Evolutionary conservation across 2,888 invertebrate genomes (phyloP), one percentile per base, ranked within the genome.

Genomic region (Taenaris catops): DNA sequence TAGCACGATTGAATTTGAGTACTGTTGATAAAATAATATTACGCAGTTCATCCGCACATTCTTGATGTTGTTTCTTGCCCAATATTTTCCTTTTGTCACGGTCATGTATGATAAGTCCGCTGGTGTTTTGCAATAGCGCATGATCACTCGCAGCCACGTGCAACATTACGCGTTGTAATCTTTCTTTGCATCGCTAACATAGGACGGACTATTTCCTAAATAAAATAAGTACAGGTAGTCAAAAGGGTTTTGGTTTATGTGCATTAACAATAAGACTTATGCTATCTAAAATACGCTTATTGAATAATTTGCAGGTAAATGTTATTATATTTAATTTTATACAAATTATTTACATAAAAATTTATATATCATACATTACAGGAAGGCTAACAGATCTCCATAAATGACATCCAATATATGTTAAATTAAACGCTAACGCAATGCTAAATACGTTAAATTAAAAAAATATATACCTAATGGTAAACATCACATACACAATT

Each of bases 401-500:
- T 27, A 35, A n/a, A n/a, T n/a, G n/a, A n/a, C n/a, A n/a, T n/a
- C n/a, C n/a, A n/a, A n/a, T n/a, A n/a, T n/a, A n/a, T n/a, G n/a
- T n/a, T n/a, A n/a, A n/a, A n/a, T n/a, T n/a, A n/a, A n/a, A n/a
- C n/a, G n/a, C n/a, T n/a, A n/a, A n/a, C n/a, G n/a, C 47, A 46
- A 44, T n/a, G 33, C 26, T 42, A 44, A 46, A 25, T 43, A 47
- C 17, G 44, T 38, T 39, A 55, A 38, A 37, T 44, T n/a, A n/a
- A n/a, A n/a, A n/a, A n/a, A n/a, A n/a, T n/a, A n/a, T 53, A 49
- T 49, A 64, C 59, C 66, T 78, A 75, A 64, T 78, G 78, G 79
- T 79, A 68, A 79, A 66, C 72, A 70, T 75, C 72, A 70, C 67
- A 65, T 58, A 53, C 3, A n/a, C n/a, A n/a, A n/a, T n/a, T n/a